Conservation (phyloP, 2,797 vertebrate genomes). For the Sebastes minor region DNA sequence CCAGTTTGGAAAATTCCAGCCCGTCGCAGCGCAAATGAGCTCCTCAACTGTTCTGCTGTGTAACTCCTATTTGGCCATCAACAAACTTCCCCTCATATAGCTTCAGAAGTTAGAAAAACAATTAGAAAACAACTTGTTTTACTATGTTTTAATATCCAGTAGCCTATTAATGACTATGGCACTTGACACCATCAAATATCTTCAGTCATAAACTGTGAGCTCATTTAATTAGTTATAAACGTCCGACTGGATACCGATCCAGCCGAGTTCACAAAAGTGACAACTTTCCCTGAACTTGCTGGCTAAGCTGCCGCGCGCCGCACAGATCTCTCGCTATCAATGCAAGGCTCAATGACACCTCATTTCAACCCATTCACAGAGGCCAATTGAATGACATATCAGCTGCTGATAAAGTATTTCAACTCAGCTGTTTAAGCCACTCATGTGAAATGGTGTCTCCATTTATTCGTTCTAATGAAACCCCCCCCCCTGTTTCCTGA, state of each 20-base stretch:
- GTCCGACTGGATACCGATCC: background rate
- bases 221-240: conserved; percentile 12
- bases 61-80: conserved; percentile 3
- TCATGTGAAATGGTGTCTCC: conserved; percentile 63
- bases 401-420: conserved; percentile 60
- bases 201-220: background rate
- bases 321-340: conserved; percentile 44
- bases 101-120: conserved; percentile 13
- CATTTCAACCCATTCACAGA: conserved; percentile 59
- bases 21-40: conserved; percentile 29
- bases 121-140: background rate
- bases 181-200: background rate
- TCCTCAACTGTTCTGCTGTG: background rate
- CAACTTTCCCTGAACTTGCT: conserved; percentile 47
- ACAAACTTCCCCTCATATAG: background rate
- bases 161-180: background rate
- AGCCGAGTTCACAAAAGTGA: conserved; percentile 31
- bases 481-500: conserved; percentile 43
- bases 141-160: background rate
- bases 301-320: conserved; percentile 22
- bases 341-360: conserved; percentile 52
- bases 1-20: background rate
- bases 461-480: conserved; percentile 61
- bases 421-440: conserved; percentile 64
- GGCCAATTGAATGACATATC: conserved; percentile 63